Base-by-base conservation (phyloP, 30 jellyfish, hydroid and myxozoan genomes). In the Euphysa ruthae region DNA sequence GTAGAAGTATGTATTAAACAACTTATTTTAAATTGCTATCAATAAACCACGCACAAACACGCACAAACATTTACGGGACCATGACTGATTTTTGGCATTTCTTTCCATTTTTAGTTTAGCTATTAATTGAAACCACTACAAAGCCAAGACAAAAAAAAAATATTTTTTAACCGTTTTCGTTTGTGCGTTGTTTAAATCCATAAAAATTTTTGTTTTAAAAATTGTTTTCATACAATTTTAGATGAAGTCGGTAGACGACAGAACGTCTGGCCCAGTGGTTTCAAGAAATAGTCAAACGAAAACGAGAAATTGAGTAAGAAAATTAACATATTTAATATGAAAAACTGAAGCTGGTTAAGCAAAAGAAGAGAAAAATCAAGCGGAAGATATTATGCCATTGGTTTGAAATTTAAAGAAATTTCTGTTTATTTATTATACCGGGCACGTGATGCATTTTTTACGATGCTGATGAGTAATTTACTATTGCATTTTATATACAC, bases 231-330 rank as follows among this genome's bases (percentile, higher is more conserved):
- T 63, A 63, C 42, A 63, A 63, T 63, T 63, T 44, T 63, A 63
- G 77, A 69, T 33, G 74, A 61, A 72, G 18, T 38, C 77, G 21
- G 75, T 70, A 24, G 89, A 82, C 35, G 94, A 66, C 25, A 73
- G 66, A 35, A 63, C 42, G 57, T 57, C 77, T 56, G 77, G 83
- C 49, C 73, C 49, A 23, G 89, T 62, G 73, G 63, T 75, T 60
- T 31, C 77, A 21, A 82, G 68, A 73, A 42, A 58, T 78, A 68
- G 65, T 15, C 79, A 58, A n/a, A 69, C 35, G 70, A 56, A 46
- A 46, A 46, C 60, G 18, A 5, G n/a, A n/a, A n/a, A n/a, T n/a
- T n/a, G n/a, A n/a, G n/a, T n/a, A n/a, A n/a, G n/a, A n/a, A n/a
- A n/a, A n/a, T n/a, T n/a, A n/a, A n/a, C n/a, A n/a, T n/a, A n/a